phyloP scores from a whole-genome alignment of 2,113 vertebrate genomes.

The Hassar affinis region DNA sequence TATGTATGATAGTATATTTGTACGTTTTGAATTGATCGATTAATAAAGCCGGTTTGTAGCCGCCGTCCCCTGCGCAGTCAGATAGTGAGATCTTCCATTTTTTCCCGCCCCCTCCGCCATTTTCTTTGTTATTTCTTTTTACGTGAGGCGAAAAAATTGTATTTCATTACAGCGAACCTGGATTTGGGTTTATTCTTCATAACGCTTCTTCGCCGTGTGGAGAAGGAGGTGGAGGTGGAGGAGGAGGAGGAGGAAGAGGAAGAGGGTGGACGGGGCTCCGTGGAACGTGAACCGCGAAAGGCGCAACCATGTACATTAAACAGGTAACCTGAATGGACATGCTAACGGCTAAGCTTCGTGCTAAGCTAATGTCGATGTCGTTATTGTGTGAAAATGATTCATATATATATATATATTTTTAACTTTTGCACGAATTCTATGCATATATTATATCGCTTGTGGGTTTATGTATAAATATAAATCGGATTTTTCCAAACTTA shows the following conservation, averaged over 20 bases:
- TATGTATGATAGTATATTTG: neutral
- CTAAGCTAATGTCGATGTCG: neutral
- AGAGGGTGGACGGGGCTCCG: constrained; percentile 28
- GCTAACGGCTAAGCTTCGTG: constrained; percentile 10
- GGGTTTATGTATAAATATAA: neutral
- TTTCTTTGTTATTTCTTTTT: constrained; percentile 73
- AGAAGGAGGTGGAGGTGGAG: constrained; percentile 49
- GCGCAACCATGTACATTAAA: constrained; percentile 76
- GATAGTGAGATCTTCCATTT: constrained; percentile 55
- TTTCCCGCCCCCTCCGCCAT: constrained; percentile 77
- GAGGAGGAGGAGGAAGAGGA: constrained; percentile 50
- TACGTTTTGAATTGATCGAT: no score
- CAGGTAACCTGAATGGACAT: constrained; percentile 67
- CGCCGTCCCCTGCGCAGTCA: constrained; percentile 27
- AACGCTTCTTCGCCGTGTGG: constrained; percentile 56
- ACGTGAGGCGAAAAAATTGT: constrained; percentile 29
- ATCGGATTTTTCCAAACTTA: neutral
- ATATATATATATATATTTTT: neutral
- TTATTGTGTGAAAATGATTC: neutral
- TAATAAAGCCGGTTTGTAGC: neutral
- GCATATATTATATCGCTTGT: no score
- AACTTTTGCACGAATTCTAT: neutral
- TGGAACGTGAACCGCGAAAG: constrained; percentile 49
- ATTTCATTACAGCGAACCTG: neutral
- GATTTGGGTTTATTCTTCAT: neutral